These are phyloP conservation scores for Pitta sordida DNA, from an alignment of 2,113 vertebrate genomes.

Conservation along the genomic window DNA sequence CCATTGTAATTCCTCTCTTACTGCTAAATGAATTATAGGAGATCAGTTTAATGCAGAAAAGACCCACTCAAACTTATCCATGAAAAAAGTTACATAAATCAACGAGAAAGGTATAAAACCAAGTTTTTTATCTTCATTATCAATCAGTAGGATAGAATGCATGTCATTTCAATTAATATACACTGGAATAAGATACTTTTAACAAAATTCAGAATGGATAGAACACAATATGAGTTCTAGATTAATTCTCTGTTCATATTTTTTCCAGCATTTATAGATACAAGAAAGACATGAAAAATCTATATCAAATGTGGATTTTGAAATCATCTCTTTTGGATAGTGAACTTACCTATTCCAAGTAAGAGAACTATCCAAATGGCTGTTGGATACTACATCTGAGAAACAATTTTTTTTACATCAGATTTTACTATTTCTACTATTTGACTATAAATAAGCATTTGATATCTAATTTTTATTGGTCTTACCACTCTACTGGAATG, in stretches of 20 bases:
- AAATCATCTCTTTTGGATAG: background rate
- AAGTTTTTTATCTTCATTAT: background rate
- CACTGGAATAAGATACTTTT: background rate
- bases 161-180: background rate
- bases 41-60: background rate
- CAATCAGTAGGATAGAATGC: background rate
- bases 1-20: background rate
- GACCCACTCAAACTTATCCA: background rate
- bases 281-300: background rate
- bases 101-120: background rate
- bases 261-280: background rate
- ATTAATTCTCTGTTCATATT: background rate
- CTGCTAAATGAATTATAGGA: background rate
- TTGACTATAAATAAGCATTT: background rate
- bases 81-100: background rate
- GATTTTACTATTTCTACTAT: background rate
- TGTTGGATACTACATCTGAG: background rate
- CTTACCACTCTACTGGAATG: background rate
- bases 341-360: background rate
- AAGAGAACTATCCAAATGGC: background rate
- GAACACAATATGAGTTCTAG: background rate
- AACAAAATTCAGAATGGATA: background rate
- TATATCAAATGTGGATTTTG: background rate
- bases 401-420: background rate
- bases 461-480: background rate